Conservation (phyloP, 2,113 vertebrate genomes). For the Entosphenus tridentatus region DNA sequence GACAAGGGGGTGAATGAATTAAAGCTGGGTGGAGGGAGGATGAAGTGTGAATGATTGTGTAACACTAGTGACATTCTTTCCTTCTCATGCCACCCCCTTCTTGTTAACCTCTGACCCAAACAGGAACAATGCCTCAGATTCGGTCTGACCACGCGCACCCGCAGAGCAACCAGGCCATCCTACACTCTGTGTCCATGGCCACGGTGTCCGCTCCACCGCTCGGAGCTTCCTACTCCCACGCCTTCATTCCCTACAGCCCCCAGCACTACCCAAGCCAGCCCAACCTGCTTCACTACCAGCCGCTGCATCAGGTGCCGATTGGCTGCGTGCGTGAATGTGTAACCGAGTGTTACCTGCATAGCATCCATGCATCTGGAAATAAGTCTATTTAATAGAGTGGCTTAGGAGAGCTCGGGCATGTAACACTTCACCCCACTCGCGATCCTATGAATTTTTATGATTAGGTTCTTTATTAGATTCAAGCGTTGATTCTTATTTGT, state of each 20-base stretch:
- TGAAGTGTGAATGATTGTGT: neutral
- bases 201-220: slow-evolving; percentile 1
- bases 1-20: too few species aligned
- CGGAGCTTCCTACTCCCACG: neutral
- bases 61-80: neutral
- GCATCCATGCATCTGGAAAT: too few species aligned
- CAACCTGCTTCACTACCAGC: neutral
- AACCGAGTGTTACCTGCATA: too few species aligned
- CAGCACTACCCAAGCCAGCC: slow-evolving; percentile 3
- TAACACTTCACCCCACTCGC: too few species aligned
- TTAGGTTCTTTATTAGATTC: too few species aligned
- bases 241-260: slow-evolving; percentile 6
- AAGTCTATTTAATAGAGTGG: too few species aligned
- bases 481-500: too few species aligned
- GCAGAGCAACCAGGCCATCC: slow-evolving; percentile 1
- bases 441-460: too few species aligned
- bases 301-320: neutral
- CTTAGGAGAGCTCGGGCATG: too few species aligned
- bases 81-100: neutral
- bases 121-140: slow-evolving; percentile 1
- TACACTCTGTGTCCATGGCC: slow-evolving; percentile 3
- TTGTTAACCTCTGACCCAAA: neutral
- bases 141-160: slow-evolving; percentile 1
- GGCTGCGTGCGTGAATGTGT: neutral
- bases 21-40: neutral